phyloP scores from a whole-genome alignment of 2,888 invertebrate genomes.

The Bombylius major region DNA sequence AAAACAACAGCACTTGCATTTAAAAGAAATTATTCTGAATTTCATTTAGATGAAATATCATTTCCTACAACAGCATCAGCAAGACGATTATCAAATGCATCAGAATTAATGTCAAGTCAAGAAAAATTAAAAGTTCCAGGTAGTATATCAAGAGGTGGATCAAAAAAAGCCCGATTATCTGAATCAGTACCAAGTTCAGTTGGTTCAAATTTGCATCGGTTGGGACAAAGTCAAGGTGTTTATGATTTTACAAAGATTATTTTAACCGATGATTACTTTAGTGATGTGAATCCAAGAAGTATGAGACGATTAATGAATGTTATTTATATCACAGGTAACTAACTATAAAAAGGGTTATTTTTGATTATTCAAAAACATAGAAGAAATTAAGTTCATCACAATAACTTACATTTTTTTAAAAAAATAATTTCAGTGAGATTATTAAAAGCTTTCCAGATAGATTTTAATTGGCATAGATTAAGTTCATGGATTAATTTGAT shows the following conservation, averaged over 20 bases:
- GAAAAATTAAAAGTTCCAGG: constrained; percentile 51
- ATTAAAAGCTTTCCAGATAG: constrained; percentile 95
- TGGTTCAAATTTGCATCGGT: constrained; percentile 71
- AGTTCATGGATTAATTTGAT: constrained; percentile 98
- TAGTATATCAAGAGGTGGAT: constrained; percentile 40
- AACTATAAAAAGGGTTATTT: too few species aligned
- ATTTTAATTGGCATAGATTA: constrained; percentile 97
- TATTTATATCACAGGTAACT: constrained; percentile 79
- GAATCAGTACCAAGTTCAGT: constrained; percentile 87
- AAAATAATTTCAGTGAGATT: constrained; percentile 60
- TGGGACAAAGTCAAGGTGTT: constrained; percentile 48
- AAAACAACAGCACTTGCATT: constrained; percentile 57
- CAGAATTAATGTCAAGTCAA: constrained; percentile 67
- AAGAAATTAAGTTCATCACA: too few species aligned
- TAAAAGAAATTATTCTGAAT: constrained; percentile 31
- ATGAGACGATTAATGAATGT: constrained; percentile 96
- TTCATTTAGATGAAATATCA: constrained; percentile 26
- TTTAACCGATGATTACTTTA: constrained; percentile 95
- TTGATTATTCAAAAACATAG: too few species aligned
- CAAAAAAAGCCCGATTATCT: constrained; percentile 63
- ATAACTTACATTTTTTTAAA: not conserved
- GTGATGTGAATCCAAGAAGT: constrained; percentile 94
- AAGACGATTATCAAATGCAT: constrained; percentile 66
- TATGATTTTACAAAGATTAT: constrained; percentile 60
- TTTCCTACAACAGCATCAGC: constrained; percentile 38